These are phyloP conservation scores for Vulpes ferrilata DNA, from an alignment of 2,113 vertebrate genomes.

Conservation along the genomic window DNA sequence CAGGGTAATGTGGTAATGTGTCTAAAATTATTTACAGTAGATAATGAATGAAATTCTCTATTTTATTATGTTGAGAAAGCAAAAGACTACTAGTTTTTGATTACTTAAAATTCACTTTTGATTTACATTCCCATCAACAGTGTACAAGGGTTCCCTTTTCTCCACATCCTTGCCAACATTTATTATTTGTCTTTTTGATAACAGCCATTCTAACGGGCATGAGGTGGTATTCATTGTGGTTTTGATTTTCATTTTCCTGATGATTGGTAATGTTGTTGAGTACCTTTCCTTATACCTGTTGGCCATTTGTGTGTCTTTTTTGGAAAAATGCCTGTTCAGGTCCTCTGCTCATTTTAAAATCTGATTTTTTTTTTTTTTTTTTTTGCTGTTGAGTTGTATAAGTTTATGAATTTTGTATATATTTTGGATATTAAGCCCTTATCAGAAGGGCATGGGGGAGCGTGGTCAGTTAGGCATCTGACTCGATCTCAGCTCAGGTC, in stretches of 20 bases:
- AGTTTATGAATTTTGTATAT: neutral
- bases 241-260: slow-evolving; percentile 4
- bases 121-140: neutral
- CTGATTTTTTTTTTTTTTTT: neutral
- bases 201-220: neutral
- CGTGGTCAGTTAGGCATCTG: neutral
- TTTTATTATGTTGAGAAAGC: slow-evolving; percentile 45
- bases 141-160: neutral
- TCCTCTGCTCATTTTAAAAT: neutral
- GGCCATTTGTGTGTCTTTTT: neutral
- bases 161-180: neutral
- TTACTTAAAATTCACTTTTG: slow-evolving; percentile 52
- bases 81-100: slow-evolving; percentile 34
- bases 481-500: neutral
- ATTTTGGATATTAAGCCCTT: neutral
- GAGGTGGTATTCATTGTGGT: neutral
- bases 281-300: neutral
- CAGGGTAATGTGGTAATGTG: neutral
- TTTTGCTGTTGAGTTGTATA: neutral
- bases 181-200: neutral
- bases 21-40: slow-evolving; percentile 48
- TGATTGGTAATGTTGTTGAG: neutral
- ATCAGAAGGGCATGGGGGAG: neutral
- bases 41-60: neutral
- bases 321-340: neutral